Base-by-base conservation (phyloP, 2,113 vertebrate species). In the Halichoeres trimaculatus region DNA sequence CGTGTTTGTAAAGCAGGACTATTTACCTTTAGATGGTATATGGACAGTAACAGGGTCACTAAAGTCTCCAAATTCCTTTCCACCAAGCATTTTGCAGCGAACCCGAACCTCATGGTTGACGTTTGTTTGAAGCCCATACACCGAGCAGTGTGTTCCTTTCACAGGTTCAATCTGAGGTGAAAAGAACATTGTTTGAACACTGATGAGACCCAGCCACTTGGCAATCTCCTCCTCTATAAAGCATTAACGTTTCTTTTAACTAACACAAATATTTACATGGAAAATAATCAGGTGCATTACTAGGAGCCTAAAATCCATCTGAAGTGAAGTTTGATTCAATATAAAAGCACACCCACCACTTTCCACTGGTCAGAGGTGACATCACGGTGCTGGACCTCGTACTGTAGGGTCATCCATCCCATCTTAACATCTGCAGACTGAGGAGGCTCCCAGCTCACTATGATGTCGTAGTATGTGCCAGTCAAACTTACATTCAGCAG, bases 341-440 rank as follows among this genome's bases (percentile, higher is more conserved):
- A 10, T 20, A 34, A 22, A 68, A 38, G 10, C 14, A 52, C 35
- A 78, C 86, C 9, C 54, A 91, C 88, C 68, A 5, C 23, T 67
- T 83, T 51, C 93, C 93, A 95, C 35, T 11, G 47, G 5, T 80
- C 70, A 1, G 87, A 76, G 60, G 26, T 70, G 2, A 41, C 54
- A n/a, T 87, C 88, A 80, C 95, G 96, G 90, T 96, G 93, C 70
- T 97, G 96, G 26, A 96, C 88, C 75, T 98, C 94, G 57, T 98
- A 98, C 50, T 94, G 89, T 74, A 98, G 94, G 17, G 72, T 90
- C 83, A 99, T 94, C 98, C 97, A 99, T 48, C 98, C 98, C 19
- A 82, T 95, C 60, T 74, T 81, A 70, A 97, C 94, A 58, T 94
- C 95, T 36, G 96, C 96, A 8, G 94, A 96, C 62, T 90, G 77